Percentiles rank a stretch among this genome's conserved stretches.
These are phyloP conservation scores for Acleris literana DNA, from an alignment of 2,888 invertebrate genomes.

Conservation along the genomic window DNA sequence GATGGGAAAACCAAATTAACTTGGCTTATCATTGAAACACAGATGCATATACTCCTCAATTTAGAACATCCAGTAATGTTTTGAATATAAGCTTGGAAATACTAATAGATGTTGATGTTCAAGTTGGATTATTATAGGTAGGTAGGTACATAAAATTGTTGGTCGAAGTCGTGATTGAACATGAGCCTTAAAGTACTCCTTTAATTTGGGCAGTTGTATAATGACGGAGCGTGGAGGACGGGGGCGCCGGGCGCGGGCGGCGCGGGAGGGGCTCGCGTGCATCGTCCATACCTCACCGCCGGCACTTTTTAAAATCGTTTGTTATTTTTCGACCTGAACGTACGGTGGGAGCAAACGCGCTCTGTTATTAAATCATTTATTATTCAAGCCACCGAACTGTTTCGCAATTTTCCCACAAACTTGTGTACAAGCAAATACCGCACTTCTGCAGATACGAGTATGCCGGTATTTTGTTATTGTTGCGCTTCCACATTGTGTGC, in stretches of 20 bases:
- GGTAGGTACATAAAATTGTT: too few species aligned
- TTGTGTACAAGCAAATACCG: conserved; percentile 33
- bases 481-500: conserved; percentile 22
- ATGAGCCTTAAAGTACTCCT: background rate
- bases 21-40: conserved; percentile 10
- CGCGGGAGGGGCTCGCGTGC: conserved; percentile 27
- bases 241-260: conserved; percentile 6
- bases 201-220: conserved; percentile 18
- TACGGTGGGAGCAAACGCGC: conserved; percentile 76
- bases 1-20: conserved; percentile 16
- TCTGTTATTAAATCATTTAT: conserved; percentile 83
- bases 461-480: conserved; percentile 30
- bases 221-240: conserved; percentile 6
- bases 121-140: too few species aligned
- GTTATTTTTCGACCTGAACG: conserved; percentile 78
- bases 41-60: background rate
- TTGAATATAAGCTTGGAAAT: too few species aligned
- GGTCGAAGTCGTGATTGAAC: too few species aligned
- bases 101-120: too few species aligned
- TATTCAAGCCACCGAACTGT: conserved; percentile 81
- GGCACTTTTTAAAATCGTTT: conserved; percentile 76
- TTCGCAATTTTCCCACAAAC: conserved; percentile 79
- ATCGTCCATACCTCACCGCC: conserved; percentile 52
- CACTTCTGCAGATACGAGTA: conserved; percentile 16
- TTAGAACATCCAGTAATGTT: too few species aligned